Conservation (phyloP, 2,797 vertebrate genomes). For the Loris lydekkerianus region DNA sequence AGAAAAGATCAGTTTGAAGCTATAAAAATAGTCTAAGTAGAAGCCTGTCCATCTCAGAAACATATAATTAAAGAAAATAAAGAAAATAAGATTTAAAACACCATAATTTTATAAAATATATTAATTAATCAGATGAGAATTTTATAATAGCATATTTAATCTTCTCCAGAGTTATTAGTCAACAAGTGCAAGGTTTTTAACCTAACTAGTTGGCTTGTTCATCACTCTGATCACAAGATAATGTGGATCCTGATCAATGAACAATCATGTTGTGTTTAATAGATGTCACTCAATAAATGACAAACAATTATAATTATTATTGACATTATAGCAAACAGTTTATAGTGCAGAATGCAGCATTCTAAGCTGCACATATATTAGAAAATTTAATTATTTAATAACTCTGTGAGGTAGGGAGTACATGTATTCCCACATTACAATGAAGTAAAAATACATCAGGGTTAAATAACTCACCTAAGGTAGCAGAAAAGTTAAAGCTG, state of each 20-base stretch:
- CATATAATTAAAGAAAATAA: neutral
- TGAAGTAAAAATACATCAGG: neutral
- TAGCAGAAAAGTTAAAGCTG: neutral
- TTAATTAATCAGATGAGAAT: neutral
- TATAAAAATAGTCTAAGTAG: neutral
- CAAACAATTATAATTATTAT: neutral
- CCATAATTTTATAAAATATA: neutral
- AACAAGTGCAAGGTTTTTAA: neutral
- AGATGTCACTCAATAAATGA: neutral
- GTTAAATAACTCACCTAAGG: neutral
- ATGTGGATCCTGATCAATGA: neutral
- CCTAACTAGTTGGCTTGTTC: neutral
- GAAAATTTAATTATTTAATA: neutral
- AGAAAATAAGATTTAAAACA: slow-evolving; percentile 24
- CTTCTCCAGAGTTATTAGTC: neutral
- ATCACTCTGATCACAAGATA: neutral
- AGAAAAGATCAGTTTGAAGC: neutral
- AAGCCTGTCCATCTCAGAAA: neutral
- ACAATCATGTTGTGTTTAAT: neutral
- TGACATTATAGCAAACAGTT: neutral
- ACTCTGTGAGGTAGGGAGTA: neutral
- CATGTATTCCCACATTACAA: neutral
- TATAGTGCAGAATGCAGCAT: neutral
- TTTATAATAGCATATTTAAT: neutral
- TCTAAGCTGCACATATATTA: neutral